Base-by-base conservation (phyloP, 2,113 vertebrate species). In the Nibea coibor region DNA sequence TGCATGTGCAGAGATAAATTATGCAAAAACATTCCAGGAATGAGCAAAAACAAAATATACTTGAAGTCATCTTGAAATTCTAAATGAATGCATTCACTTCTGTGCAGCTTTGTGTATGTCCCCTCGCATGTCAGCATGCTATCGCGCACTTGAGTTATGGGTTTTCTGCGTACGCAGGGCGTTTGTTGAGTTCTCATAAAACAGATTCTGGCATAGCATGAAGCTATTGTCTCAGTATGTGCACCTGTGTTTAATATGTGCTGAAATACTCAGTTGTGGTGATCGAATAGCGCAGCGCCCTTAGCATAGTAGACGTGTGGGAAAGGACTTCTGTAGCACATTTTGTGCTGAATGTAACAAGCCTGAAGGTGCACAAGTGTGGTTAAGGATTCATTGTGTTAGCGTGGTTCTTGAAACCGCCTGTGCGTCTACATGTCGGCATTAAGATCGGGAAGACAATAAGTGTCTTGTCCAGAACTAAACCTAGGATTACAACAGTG, bases 181-280 rank as follows among this genome's bases (percentile, higher is more conserved):
- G 4, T 76, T 76, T 76, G 53, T 70, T 61, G n/a, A 59, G 8
- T 39, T 39, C 57, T 57, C 47, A 15, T 79, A 64, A 84, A 80
- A 61, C 3, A 1, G 19, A 45, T 72, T 73, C 39, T 86, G 61
- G 39, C 77, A 73, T 68, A 19, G 45, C 62, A 5, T 54, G 31
- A 43, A 50, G 50, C 65, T 47, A 78, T 80, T 64, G 83, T 79
- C 54, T 68, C 28, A 20, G 64, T 43, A n/a, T 4, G 39, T 45
- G 59, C 85, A 88, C 88, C 84, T 91, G 84, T 80, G 54, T 80
- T 72, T 80, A 90, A 82, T 86, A 81, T 83, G 68, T 58, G 69
- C 66, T 68, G 63, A 31, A 65, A 72, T 20, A 15, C 62, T 48
- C 22, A 61, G 26, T 48, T 68, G 61, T 45, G 54, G 35, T 80